Percentiles rank a stretch among this genome's conserved stretches.
Evolutionary conservation across 2,888 invertebrate species (phyloP).

Genomic region (Sussaba pulchella): DNA sequence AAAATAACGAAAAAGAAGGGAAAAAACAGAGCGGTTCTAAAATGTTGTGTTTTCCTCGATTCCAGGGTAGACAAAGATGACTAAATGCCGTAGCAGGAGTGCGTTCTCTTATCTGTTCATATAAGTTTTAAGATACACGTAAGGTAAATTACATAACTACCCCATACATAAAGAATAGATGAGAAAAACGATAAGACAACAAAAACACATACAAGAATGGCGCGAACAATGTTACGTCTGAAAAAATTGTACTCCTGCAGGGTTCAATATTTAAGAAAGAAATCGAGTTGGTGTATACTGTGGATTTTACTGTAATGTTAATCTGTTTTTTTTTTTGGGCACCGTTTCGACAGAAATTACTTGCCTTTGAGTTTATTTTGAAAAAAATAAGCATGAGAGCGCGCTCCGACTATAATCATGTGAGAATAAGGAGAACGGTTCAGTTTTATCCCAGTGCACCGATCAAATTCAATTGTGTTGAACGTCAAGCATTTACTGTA

Average conservation of each 20-base stretch:
- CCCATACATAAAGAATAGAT: slow-evolving; percentile 33
- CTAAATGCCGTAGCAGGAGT: slow-evolving; percentile 76
- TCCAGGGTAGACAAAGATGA: slow-evolving; percentile 81
- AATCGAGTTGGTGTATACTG: slow-evolving; percentile 33
- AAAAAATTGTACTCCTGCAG: slow-evolving; percentile 40
- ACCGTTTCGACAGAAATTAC: slow-evolving; percentile 13
- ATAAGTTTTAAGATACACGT: slow-evolving; percentile 77
- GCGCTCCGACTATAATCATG: slow-evolving; percentile 39
- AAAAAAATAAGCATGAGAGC: slow-evolving; percentile 42
- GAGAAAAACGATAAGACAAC: slow-evolving; percentile 4
- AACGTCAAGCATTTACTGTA: slow-evolving; percentile 53
- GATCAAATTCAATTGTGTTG: slow-evolving; percentile 31
- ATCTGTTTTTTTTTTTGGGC: not conserved
- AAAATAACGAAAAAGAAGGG: slow-evolving; percentile 1
- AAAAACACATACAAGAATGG: not conserved
- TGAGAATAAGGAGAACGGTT: slow-evolving; percentile 41
- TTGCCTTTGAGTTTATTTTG: slow-evolving; percentile 33
- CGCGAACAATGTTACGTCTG: not conserved
- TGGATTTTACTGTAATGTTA: slow-evolving; percentile 25
- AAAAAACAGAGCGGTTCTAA: slow-evolving; percentile 37
- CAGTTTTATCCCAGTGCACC: slow-evolving; percentile 34
- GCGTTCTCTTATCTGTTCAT: slow-evolving; percentile 78
- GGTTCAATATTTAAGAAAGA: slow-evolving; percentile 51
- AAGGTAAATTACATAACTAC: slow-evolving; percentile 50
- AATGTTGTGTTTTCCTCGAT: slow-evolving; percentile 68